phyloP scores from a whole-genome alignment of 1,140 invertebrate genomes.

The Megathymus violae region DNA sequence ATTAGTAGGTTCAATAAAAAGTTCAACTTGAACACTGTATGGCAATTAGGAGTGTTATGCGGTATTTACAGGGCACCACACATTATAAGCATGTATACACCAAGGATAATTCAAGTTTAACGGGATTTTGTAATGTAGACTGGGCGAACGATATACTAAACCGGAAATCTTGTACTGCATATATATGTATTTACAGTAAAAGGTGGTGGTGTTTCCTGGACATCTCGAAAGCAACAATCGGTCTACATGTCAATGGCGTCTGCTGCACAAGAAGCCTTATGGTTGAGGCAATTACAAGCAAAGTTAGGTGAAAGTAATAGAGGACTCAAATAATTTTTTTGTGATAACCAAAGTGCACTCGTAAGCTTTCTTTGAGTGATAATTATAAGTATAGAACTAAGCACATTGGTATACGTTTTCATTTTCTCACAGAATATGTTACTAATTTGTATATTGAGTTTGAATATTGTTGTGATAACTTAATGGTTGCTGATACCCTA shows the following conservation, averaged over 20 bases:
- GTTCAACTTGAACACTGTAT: constrained; percentile 45
- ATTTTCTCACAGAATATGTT: constrained; percentile 50
- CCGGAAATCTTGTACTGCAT: constrained; percentile 55
- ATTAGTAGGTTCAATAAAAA: constrained; percentile 45
- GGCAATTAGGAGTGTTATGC: constrained; percentile 43
- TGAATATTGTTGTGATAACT: constrained; percentile 31
- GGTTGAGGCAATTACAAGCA: constrained; percentile 38
- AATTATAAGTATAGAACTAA: constrained; percentile 44
- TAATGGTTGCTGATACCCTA: constrained; percentile 38
- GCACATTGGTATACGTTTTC: constrained; percentile 56
- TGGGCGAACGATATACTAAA: constrained; percentile 43
- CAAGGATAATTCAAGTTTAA: constrained; percentile 41
- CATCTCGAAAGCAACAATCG: constrained; percentile 54
- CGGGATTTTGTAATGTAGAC: constrained; percentile 54
- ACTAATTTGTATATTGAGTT: constrained; percentile 34
- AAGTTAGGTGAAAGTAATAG: constrained; percentile 6
- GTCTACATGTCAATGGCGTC: constrained; percentile 43
- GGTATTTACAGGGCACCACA: constrained; percentile 43
- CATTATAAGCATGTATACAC: constrained; percentile 31
- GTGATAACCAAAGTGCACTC: constrained; percentile 45
- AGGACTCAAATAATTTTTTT: constrained; percentile 19
- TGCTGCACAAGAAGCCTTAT: constrained; percentile 40
- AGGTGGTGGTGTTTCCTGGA: constrained; percentile 54
- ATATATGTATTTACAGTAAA: constrained; percentile 46
- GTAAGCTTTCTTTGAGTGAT: constrained; percentile 35